Conservation (phyloP, 2,888 invertebrate species). For the Lochmaea capreae region DNA sequence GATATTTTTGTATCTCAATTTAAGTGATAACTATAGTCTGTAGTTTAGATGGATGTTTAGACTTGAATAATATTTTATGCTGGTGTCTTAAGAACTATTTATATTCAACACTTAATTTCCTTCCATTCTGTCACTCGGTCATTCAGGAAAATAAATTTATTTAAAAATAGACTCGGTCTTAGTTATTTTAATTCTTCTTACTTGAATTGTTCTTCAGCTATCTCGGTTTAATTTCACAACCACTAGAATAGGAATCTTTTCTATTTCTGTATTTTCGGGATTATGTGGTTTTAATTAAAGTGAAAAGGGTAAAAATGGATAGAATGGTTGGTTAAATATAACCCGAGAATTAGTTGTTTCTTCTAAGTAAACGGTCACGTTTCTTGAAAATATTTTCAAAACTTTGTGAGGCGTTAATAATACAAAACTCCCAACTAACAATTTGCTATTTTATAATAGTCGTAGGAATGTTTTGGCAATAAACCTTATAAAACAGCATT, state of each 20-base stretch:
- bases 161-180: background rate
- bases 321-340: too few species aligned
- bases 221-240: background rate
- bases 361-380: too few species aligned
- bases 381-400: too few species aligned
- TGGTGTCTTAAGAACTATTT: background rate
- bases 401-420: too few species aligned
- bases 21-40: background rate
- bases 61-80: background rate
- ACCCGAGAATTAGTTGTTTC: too few species aligned
- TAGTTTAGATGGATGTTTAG: background rate
- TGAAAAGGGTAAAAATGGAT: too few species aligned
- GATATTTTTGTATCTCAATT: too few species aligned
- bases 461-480: too few species aligned
- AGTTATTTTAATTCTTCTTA: background rate
- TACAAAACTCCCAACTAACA: too few species aligned
- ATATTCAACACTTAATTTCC: background rate
- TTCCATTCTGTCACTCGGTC: background rate
- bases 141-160: background rate
- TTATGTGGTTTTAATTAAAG: background rate
- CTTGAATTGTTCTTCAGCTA: background rate
- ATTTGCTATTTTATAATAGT: too few species aligned
- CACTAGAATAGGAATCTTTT: background rate
- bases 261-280: background rate
- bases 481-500: too few species aligned